Percentiles rank a stretch among this genome's conserved stretches.
Evolutionary conservation across 2,797 vertebrate species (phyloP).

Genomic region (Champsocephalus gunnari): DNA sequence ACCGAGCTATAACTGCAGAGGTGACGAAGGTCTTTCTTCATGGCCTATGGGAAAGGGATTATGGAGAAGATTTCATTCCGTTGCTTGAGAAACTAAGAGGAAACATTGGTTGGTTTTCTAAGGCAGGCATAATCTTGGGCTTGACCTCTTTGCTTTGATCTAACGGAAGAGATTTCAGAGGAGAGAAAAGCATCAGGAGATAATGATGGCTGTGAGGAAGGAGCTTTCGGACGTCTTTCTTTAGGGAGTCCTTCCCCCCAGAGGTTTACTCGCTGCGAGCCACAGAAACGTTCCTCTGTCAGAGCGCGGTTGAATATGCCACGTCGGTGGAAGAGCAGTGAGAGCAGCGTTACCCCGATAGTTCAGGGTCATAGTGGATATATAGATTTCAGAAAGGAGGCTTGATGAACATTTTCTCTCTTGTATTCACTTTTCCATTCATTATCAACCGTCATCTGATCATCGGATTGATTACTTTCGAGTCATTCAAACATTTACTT

Average conservation of each 20-base stretch:
- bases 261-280: conserved; percentile 9
- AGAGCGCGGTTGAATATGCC: background rate
- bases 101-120: conserved; percentile 13
- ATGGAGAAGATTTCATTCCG: conserved; percentile 6
- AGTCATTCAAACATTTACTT: too few species aligned
- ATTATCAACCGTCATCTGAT: too few species aligned
- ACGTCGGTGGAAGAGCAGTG: background rate
- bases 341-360: conserved; percentile 3
- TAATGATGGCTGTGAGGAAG: conserved; percentile 18
- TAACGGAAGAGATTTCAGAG: conserved; percentile 1
- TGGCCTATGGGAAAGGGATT: conserved; percentile 32
- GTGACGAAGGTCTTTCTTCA: background rate
- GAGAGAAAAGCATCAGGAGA: conserved; percentile 14
- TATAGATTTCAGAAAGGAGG: conserved; percentile 18
- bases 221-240: conserved; percentile 8
- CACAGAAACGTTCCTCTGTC: background rate
- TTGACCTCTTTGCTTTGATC: conserved; percentile 41
- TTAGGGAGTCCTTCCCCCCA: background rate
- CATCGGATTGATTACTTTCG: too few species aligned
- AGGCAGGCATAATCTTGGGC: conserved; percentile 18
- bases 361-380: conserved; percentile 11
- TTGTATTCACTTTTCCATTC: too few species aligned
- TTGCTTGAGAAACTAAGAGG: conserved; percentile 20
- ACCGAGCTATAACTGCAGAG: background rate
- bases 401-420: background rate